phyloP scores from a whole-genome alignment of 2,888 invertebrate species.

The Sturmia bella region DNA sequence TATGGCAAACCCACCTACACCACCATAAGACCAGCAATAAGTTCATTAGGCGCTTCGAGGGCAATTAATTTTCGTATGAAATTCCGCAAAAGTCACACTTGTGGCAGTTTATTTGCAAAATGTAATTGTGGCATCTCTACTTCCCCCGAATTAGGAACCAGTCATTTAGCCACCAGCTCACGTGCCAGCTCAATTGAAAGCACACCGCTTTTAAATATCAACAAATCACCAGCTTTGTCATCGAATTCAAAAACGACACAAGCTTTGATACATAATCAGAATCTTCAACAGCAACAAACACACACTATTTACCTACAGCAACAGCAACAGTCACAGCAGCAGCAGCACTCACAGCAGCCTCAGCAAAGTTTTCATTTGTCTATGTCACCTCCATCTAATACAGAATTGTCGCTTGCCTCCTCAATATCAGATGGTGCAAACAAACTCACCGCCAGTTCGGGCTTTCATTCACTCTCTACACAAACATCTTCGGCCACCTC shows the following conservation, averaged over 20 bases:
- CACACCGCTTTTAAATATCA: slow-evolving; percentile 14
- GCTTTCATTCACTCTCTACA: slow-evolving; percentile 71
- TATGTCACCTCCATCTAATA: slow-evolving; percentile 68
- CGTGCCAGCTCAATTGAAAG: slow-evolving; percentile 60
- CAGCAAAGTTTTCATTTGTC: slow-evolving; percentile 55
- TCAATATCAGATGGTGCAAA: slow-evolving; percentile 58
- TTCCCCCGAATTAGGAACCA: slow-evolving; percentile 55
- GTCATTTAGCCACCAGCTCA: slow-evolving; percentile 43
- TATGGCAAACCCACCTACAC: slow-evolving; percentile 11
- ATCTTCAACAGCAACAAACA: slow-evolving; percentile 37
- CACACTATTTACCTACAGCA: slow-evolving; percentile 19
- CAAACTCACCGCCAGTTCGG: slow-evolving; percentile 62
- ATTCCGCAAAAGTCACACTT: slow-evolving; percentile 78
- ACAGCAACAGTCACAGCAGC: slow-evolving; percentile 11
- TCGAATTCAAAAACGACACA: slow-evolving; percentile 44
- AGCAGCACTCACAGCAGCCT: slow-evolving; percentile 37
- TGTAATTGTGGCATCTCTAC: slow-evolving; percentile 74
- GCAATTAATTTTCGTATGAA: slow-evolving; percentile 73
- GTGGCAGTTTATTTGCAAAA: slow-evolving; percentile 79
- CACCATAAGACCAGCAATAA: slow-evolving; percentile 55
- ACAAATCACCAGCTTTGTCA: slow-evolving; percentile 10
- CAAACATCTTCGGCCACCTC: slow-evolving; percentile 72
- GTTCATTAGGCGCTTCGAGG: slow-evolving; percentile 69
- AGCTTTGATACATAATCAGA: slow-evolving; percentile 53
- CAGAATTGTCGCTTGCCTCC: slow-evolving; percentile 64